Base-by-base conservation (phyloP, 2,888 invertebrate species). In the Morpho achilles region DNA sequence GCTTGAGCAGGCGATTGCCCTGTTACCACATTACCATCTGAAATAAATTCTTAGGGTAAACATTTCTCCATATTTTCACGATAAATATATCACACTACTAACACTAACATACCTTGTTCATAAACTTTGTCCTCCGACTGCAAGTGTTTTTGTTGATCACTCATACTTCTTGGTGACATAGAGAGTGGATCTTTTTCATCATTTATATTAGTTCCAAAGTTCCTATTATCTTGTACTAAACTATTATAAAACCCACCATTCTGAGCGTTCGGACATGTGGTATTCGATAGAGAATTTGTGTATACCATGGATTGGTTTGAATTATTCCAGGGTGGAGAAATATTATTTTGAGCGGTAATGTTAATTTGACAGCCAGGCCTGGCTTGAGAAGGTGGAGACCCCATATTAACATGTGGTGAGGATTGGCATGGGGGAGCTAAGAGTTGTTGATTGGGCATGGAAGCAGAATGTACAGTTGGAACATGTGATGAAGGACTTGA, bases 1-100 rank as follows among this genome's bases (percentile, higher is more conserved):
- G 93, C 93, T 81, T 93, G 93, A 23, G 93, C 93, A 60, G 93
- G 93, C 47, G 93, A 93, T 64, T 92, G 92, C 8, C 92, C 92
- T 67, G 86, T 84, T 70, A 88, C 76, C 59, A 84, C 87, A 74
- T 88, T 89, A 60, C 88, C 88, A 74, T 79, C 87, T 84, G 67
- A 50, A 75, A 74, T 51, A 65, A 51, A 42, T 56, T 53, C 16
- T 48, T 53, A 46, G 9, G 40, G 56, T 9, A 51, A 43, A 50
- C 45, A 39, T 39, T 49, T 51, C 32, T 49, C 16, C 41, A 43
- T 9, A 10, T 7, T 40, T 54, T 58, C 39, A 8, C 10, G 56
- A 45, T 9, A 8, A 45, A 46, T 39, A 41, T 41, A 10, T 55
- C n/a, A 50, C 45, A 40, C 0, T 22, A 22, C n/a, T n/a, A 7